Evolutionary conservation across 2,888 invertebrate genomes (phyloP).

Genomic region (Clitarchus hookeri): DNA sequence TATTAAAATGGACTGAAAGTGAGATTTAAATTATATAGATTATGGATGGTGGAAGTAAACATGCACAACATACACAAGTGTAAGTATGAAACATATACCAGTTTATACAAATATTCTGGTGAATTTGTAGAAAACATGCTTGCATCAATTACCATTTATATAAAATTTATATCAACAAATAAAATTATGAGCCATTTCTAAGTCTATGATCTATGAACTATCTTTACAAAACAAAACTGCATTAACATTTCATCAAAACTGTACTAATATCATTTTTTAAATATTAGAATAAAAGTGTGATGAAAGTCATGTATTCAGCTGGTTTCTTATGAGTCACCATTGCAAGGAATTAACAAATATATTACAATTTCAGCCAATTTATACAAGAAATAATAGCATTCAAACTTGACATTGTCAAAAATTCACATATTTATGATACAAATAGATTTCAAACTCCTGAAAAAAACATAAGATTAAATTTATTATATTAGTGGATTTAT

Average conservation of each 20-base stretch:
- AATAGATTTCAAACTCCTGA: background rate
- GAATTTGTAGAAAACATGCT: background rate
- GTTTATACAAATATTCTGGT: background rate
- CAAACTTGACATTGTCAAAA: background rate
- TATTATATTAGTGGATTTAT: background rate
- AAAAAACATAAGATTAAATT: background rate
- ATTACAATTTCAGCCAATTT: background rate
- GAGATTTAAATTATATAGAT: background rate
- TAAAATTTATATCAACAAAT: background rate
- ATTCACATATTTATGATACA: background rate
- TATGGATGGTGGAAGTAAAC: background rate
- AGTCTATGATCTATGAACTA: background rate
- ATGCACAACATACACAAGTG: background rate
- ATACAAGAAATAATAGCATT: background rate
- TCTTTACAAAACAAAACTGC: background rate
- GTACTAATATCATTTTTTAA: background rate
- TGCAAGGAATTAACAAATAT: constrained; percentile 16
- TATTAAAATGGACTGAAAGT: background rate
- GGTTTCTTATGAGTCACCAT: background rate
- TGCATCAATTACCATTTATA: background rate
- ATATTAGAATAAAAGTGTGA: background rate
- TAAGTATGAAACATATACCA: background rate
- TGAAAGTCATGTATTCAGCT: background rate
- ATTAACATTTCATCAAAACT: background rate
- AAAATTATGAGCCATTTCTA: background rate